Evolutionary conservation across 2,113 vertebrate genomes (phyloP).

Genomic region (Picathartes gymnocephalus): DNA sequence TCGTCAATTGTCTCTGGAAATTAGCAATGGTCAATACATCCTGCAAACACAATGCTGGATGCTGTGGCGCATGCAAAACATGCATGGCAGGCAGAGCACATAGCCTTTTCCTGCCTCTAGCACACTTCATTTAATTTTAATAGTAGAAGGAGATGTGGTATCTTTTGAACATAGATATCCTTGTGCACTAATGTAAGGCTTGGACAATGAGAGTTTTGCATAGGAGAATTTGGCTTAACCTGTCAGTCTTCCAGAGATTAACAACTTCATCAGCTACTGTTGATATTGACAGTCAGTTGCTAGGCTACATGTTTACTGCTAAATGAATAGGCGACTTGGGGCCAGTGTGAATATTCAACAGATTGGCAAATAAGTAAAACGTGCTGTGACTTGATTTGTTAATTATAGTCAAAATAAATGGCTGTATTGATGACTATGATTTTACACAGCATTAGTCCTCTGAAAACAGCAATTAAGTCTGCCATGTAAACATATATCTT

Average conservation of each 20-base stretch:
- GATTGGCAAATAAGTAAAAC: constrained; percentile 82
- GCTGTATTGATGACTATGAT: constrained; percentile 75
- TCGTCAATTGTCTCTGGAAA: constrained; percentile 65
- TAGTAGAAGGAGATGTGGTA: constrained; percentile 62
- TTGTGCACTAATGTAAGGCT: constrained; percentile 51
- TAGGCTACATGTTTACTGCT: constrained; percentile 78
- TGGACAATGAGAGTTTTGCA: constrained; percentile 56
- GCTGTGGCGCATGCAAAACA: constrained; percentile 30
- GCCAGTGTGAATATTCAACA: constrained; percentile 79
- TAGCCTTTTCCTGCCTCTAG: constrained; percentile 68
- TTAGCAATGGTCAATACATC: constrained; percentile 59
- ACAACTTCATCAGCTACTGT: constrained; percentile 81
- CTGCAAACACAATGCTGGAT: constrained; percentile 35
- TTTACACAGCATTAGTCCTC: constrained; percentile 60
- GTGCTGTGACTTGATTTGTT: constrained; percentile 80
- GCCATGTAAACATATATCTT: constrained; percentile 59
- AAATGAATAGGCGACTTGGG: constrained; percentile 76
- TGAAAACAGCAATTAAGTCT: constrained; percentile 60
- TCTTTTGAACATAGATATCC: constrained; percentile 62
- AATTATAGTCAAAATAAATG: constrained; percentile 68
- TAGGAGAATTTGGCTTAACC: constrained; percentile 47
- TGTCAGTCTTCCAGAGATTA: constrained; percentile 76
- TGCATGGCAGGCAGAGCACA: constrained; percentile 41
- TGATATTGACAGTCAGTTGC: constrained; percentile 83
- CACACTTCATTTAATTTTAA: constrained; percentile 76